Evolutionary conservation across 2,113 vertebrate species (phyloP), one percentile per base, ranked within the genome.

Genomic region (Psittacara wagleri): DNA sequence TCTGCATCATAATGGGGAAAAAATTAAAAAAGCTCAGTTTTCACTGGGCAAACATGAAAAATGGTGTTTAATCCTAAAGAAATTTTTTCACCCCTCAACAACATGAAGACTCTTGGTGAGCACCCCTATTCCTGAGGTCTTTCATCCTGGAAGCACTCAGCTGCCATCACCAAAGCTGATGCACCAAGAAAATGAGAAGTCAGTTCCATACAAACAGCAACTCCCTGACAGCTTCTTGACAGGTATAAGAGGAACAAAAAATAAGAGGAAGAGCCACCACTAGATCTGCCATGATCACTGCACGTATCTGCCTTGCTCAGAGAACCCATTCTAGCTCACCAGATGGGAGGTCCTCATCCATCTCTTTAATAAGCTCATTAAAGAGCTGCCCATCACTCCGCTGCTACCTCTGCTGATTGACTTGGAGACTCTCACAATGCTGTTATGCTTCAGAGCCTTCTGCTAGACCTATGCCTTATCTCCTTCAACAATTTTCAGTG

Each of bases 1-100:
- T 20, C 4, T 52, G 35, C 18, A 57, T 28, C 18, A 24, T 6
- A 61, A 2, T 23, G 20, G 12, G 2, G 2, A 0, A 7, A n/a
- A 59, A n/a, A 17, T 4, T 17, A 18, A 13, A 31, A 78, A 67
- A 41, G 11, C 37, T 6, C 3, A 18, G 46, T 33, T 78, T 79
- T 64, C n/a, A 57, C 16, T 37, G 9, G 11, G 43, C 7, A 62
- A 62, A 35, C 2, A 54, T 6, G 2, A 72, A 43, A 80, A 39
- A 43, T 13, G 3, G n/a, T 46, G 27, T 7, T 73, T 64, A 67
- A 74, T 72, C 44, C 17, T 43, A 2, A 86, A 51, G 9, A 25
- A 0, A 37, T 39, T 63, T 49, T 49, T 44, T 29, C 8, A 8
- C 4, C 5, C 2, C 5, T 3, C 15, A 88, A n/a, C 11, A 6